A percentile compares a stretch with the other conserved stretches of the same genome.
Conservation (phyloP, 2,888 invertebrate species). For the Copidosoma aretas region DNA sequence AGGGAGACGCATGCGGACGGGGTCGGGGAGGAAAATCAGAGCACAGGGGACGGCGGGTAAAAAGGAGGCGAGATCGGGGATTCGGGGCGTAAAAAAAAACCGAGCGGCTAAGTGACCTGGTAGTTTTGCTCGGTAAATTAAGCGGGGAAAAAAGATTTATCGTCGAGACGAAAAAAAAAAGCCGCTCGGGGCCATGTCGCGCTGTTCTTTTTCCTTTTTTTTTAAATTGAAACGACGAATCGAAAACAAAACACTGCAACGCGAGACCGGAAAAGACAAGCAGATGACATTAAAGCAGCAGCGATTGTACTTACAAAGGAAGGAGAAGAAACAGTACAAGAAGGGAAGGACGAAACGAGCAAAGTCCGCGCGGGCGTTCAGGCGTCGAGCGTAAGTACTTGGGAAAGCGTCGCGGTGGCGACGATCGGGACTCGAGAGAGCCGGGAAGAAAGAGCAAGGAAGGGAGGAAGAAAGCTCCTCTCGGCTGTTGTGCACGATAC, state of each 20-base stretch:
- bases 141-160: conserved; percentile 26
- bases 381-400: no score
- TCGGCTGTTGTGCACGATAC: no score
- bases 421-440: no score
- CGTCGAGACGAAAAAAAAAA: neutral
- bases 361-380: no score
- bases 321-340: no score
- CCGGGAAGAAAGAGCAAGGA: neutral
- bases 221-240: neutral
- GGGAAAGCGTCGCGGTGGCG: no score
- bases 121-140: conserved; percentile 23
- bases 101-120: conserved; percentile 28
- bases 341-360: no score
- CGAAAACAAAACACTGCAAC: no score
- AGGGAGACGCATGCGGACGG: conserved; percentile 6
- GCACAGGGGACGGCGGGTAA: neutral
- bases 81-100: conserved; percentile 23
- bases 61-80: conserved; percentile 24
- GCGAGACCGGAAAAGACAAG: no score
- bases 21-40: conserved; percentile 10
- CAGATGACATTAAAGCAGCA: no score
- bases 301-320: no score
- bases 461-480: neutral
- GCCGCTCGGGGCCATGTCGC: neutral
- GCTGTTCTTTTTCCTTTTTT: neutral